Evolutionary conservation across 1,140 invertebrate genomes (phyloP), one percentile per base, ranked within the genome.

Genomic region (Macrocentrus cingulum): DNA sequence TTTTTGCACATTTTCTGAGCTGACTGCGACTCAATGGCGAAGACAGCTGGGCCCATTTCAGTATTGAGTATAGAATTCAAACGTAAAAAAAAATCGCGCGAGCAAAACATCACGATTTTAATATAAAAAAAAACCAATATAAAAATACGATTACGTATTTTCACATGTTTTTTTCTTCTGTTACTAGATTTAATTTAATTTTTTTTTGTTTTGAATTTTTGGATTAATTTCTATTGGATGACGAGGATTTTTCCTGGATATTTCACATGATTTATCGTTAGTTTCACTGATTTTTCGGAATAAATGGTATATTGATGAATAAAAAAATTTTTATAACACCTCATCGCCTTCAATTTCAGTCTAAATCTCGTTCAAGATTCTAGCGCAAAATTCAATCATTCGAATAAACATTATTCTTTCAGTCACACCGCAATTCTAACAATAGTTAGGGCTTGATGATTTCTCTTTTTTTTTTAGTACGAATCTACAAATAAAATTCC

Each of bases 101-200:
- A 15, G 13, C 36, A 39, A 39, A n/a, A 39, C 13, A n/a, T n/a
- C 15, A 39, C 36, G 8, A 11, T 15, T n/a, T n/a, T n/a, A n/a
- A n/a, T 3, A 39, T 13, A 13, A 39, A 39, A n/a, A 61, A 68
- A 66, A 70, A 72, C 68, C 61, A 71, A 74, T 75, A 72, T 61
- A 75, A 75, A 75, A 74, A 75, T 66, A 67, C 61, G 66, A 64
- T 65, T 60, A 59, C 65, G 62, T 68, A 49, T 63, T 65, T 34
- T 36, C 41, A 20, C 23, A 37, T 29, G 25, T 29, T 5, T 23
- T 20, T 52, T 50, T 51, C 20, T n/a, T n/a, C n/a, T n/a, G n/a
- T n/a, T n/a, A n/a, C n/a, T n/a, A n/a, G n/a, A n/a, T n/a, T n/a
- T n/a, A n/a, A n/a, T n/a, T n/a, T n/a, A n/a, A n/a, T n/a, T n/a